These are phyloP conservation scores for Mugil cephalus DNA, from an alignment of 2,113 vertebrate genomes.

Conservation along the genomic window DNA sequence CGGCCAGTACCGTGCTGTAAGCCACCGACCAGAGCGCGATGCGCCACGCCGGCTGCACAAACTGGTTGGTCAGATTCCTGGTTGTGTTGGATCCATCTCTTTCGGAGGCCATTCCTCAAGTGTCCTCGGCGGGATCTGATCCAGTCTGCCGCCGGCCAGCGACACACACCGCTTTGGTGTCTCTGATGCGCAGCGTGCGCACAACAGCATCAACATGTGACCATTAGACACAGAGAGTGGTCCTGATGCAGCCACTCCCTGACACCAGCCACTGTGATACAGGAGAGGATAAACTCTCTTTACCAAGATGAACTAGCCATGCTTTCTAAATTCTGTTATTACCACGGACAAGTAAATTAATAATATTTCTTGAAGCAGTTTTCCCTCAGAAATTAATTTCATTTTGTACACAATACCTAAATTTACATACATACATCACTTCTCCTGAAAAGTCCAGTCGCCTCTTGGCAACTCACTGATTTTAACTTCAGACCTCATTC, in stretches of 20 bases:
- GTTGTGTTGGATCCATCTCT: slow-evolving; percentile 68
- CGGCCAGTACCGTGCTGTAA: slow-evolving; percentile 89
- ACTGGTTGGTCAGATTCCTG: slow-evolving; percentile 89
- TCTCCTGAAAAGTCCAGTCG: neutral
- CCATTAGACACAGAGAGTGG: slow-evolving; percentile 1
- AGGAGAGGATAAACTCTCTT: neutral
- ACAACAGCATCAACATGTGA: slow-evolving; percentile 18
- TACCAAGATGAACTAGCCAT: too few species aligned
- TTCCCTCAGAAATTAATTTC: neutral
- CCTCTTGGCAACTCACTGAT: neutral
- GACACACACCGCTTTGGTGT: slow-evolving; percentile 12
- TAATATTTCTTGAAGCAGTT: neutral
- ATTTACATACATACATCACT: neutral
- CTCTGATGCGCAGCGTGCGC: slow-evolving; percentile 7
- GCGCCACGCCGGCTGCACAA: slow-evolving; percentile 94
- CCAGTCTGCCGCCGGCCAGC: neutral
- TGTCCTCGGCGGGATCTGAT: neutral
- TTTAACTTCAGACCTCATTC: neutral
- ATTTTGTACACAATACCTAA: too few species aligned
- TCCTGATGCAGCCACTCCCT: slow-evolving; percentile 33
- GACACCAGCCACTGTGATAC: neutral
- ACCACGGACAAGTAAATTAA: neutral
- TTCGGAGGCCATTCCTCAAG: slow-evolving; percentile 72
- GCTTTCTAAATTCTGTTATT: neutral
- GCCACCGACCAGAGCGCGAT: slow-evolving; percentile 94